phyloP scores from a whole-genome alignment of 2,888 invertebrate genomes.

The Pandemis cinnamomeana region DNA sequence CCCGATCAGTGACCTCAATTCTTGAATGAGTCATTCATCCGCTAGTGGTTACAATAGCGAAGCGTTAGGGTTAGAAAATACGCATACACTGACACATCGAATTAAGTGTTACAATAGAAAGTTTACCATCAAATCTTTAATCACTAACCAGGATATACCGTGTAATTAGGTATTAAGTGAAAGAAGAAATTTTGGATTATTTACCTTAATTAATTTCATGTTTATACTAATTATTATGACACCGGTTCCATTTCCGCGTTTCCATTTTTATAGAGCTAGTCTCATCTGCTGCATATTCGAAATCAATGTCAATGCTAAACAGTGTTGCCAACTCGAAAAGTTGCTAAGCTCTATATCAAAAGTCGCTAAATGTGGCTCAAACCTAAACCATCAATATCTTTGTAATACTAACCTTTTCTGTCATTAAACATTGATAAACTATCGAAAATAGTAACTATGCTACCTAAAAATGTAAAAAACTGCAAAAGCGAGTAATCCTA shows the following conservation, averaged over 20 bases:
- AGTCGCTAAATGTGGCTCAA: too few species aligned
- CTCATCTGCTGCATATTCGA: constrained; percentile 3
- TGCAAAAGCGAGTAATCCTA: too few species aligned
- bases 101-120: not conserved
- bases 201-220: constrained; percentile 21
- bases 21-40: not conserved
- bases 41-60: not conserved
- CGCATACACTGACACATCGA: not conserved
- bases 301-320: constrained; percentile 20
- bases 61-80: not conserved
- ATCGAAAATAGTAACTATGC: too few species aligned
- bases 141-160: not conserved
- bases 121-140: not conserved
- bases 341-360: too few species aligned
- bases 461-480: too few species aligned
- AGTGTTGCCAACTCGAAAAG: too few species aligned
- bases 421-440: too few species aligned
- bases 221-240: constrained; percentile 12
- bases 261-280: constrained; percentile 18
- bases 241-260: constrained; percentile 36
- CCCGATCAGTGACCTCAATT: not conserved
- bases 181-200: constrained; percentile 10
- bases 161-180: constrained; percentile 8
- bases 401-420: too few species aligned
- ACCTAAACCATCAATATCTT: too few species aligned